phyloP scores from a whole-genome alignment of 2,888 invertebrate genomes.

The Papilio elwesi region DNA sequence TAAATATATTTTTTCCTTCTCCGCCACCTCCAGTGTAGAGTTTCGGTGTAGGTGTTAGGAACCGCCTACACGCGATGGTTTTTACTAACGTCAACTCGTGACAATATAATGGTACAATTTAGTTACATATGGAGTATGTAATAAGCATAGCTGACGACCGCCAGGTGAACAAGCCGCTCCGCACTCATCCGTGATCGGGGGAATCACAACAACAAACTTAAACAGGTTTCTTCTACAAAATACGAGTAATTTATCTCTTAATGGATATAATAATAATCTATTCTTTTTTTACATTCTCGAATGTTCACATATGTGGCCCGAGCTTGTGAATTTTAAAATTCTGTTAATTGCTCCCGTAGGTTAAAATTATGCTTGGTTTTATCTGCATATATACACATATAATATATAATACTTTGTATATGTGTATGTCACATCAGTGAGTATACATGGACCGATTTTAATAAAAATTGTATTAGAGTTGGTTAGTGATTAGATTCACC shows the following conservation, averaged over 20 bases:
- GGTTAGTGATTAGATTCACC: no score
- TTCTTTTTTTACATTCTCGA: slow-evolving; percentile 7
- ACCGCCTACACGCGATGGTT: no score
- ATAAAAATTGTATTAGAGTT: no score
- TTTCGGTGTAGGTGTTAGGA: no score
- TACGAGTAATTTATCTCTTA: slow-evolving; percentile 24
- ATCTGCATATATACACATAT: no score
- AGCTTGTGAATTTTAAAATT: slow-evolving; percentile 5
- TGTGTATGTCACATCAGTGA: no score
- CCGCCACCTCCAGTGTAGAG: no score
- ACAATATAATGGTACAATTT: neutral
- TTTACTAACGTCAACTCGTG: no score
- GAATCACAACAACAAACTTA: slow-evolving; percentile 30
- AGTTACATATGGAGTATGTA: neutral
- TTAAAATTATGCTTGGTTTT: neutral
- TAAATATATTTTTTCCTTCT: no score
- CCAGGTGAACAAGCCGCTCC: slow-evolving; percentile 20
- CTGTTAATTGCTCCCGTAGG: neutral
- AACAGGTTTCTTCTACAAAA: slow-evolving; percentile 33
- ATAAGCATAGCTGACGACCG: neutral
- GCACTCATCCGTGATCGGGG: slow-evolving; percentile 30
- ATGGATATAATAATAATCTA: slow-evolving; percentile 20
- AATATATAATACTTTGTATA: no score
- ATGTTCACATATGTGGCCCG: slow-evolving; percentile 15
- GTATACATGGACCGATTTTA: no score